These are phyloP conservation scores for Bradypus variegatus DNA, from an alignment of 2,797 vertebrate genomes.

Conservation along the genomic window DNA sequence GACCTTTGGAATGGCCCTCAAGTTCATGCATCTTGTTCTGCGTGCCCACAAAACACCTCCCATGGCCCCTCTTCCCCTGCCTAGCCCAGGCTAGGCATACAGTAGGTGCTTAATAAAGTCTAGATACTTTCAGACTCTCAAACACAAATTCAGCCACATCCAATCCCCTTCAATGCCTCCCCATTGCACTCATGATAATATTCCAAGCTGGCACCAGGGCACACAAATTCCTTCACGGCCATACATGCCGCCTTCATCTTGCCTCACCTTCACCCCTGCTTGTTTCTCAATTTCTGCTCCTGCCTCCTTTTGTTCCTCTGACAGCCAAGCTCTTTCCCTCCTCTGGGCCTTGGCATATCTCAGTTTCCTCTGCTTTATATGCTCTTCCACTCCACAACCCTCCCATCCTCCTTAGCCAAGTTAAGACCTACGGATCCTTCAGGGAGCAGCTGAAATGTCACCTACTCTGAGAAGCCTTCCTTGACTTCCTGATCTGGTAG, in stretches of 20 bases:
- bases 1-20: rapidly evolving
- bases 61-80: neutral
- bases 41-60: neutral
- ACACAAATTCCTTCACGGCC: neutral
- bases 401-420: neutral
- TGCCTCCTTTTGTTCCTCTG: neutral
- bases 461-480: neutral
- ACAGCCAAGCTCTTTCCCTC: neutral
- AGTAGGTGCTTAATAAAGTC: neutral
- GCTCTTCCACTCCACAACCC: neutral
- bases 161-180: neutral
- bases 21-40: neutral
- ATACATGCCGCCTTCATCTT: neutral
- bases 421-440: neutral
- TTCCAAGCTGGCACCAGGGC: neutral
- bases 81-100: neutral
- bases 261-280: neutral
- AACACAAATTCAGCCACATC: neutral
- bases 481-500: neutral
- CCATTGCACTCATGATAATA: neutral
- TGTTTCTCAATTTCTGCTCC: neutral
- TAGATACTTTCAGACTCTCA: too few species aligned
- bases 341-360: neutral
- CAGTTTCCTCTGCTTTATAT: neutral
- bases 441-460: neutral